Percentiles rank a stretch among this genome's conserved stretches.
These are phyloP conservation scores for Falco rusticolus DNA, from an alignment of 2,797 vertebrate species.

Conservation along the genomic window DNA sequence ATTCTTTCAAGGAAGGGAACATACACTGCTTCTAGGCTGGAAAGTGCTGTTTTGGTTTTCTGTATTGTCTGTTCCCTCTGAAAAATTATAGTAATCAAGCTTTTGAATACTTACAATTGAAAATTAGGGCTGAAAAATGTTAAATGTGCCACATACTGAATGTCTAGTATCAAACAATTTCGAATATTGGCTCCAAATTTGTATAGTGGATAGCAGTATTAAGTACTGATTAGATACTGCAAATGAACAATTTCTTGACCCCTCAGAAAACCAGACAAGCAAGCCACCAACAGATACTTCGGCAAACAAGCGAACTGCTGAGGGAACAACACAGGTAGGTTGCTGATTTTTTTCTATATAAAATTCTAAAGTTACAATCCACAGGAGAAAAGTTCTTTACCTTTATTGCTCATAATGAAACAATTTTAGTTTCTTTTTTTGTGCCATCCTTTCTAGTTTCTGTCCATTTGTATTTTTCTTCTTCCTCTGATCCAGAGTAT, in stretches of 20 bases:
- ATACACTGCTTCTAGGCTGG: background rate
- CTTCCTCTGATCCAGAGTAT: background rate
- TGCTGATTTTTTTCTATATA: slow-evolving; percentile 20
- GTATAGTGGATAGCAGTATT: background rate
- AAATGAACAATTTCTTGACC: slow-evolving; percentile 65
- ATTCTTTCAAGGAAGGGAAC: background rate
- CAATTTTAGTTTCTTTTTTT: background rate
- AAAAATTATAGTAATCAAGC: background rate
- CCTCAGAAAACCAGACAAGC: slow-evolving; percentile 88
- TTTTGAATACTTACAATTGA: background rate
- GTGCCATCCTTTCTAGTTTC: background rate
- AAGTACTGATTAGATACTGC: background rate
- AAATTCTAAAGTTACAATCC: slow-evolving; percentile 52
- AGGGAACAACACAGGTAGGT: slow-evolving; percentile 77
- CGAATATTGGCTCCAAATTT: background rate
- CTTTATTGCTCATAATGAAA: background rate
- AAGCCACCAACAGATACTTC: slow-evolving; percentile 75
- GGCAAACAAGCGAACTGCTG: slow-evolving; percentile 77
- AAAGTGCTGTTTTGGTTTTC: background rate
- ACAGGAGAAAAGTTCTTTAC: slow-evolving; percentile 25
- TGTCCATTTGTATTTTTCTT: slow-evolving; percentile 8
- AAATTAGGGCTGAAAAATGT: background rate
- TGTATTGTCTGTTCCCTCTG: background rate
- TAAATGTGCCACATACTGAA: background rate
- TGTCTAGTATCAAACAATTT: background rate